Evolutionary conservation across 1,140 invertebrate species (phyloP).

Genomic region (Temnothorax nylanderi): DNA sequence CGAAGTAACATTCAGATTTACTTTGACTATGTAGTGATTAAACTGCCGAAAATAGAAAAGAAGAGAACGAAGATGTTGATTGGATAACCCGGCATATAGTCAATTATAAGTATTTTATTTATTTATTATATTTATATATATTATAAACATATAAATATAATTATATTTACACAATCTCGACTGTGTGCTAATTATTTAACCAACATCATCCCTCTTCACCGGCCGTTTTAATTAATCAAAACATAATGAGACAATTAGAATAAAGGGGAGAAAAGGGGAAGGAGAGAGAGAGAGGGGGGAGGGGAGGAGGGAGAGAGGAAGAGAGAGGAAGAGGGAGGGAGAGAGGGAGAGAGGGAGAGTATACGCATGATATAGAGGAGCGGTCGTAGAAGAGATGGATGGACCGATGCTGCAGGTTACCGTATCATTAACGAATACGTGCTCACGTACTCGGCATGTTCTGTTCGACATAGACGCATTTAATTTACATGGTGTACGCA

Average conservation of each 20-base stretch:
- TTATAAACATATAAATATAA: slow-evolving; percentile 2
- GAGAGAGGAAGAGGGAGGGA: slow-evolving; percentile 1
- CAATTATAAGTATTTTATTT: background rate
- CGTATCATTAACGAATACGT: slow-evolving; percentile 48
- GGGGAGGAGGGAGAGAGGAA: background rate
- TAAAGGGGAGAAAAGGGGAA: background rate
- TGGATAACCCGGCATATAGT: background rate
- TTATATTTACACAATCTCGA: background rate
- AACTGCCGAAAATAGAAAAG: background rate
- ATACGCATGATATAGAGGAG: background rate
- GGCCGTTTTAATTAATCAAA: background rate
- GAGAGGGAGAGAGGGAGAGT: background rate
- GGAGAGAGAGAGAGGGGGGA: background rate
- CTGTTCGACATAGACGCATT: slow-evolving; percentile 43
- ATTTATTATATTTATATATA: background rate
- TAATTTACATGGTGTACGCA: slow-evolving; percentile 36
- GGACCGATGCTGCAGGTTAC: slow-evolving; percentile 12
- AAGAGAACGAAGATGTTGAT: background rate
- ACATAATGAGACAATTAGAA: background rate
- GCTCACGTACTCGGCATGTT: slow-evolving; percentile 36
- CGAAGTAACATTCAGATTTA: slow-evolving; percentile 25
- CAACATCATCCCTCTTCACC: background rate
- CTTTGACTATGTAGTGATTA: background rate
- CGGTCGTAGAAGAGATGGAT: slow-evolving; percentile 16
- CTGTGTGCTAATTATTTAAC: background rate